These are phyloP conservation scores for Aphidius colemani DNA, from an alignment of 2,888 invertebrate species.

Conservation along the genomic window DNA sequence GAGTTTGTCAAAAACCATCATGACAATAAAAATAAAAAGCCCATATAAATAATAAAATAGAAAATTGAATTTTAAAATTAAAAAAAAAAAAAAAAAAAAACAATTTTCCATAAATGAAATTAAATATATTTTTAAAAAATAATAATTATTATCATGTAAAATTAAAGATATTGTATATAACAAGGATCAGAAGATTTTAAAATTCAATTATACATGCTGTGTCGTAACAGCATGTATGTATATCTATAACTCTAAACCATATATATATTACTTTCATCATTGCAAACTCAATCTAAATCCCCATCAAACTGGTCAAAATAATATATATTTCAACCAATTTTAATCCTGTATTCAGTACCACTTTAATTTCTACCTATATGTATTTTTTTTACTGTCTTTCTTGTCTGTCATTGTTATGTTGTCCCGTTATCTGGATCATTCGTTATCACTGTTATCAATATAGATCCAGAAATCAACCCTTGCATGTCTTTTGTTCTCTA, in stretches of 20 bases:
- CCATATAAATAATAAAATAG: not conserved
- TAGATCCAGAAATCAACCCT: slow-evolving; percentile 9
- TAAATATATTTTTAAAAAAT: not conserved
- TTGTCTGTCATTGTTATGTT: slow-evolving; percentile 10
- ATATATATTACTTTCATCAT: slow-evolving; percentile 4
- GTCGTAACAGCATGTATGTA: too few relatives aligned
- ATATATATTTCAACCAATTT: slow-evolving; percentile 32
- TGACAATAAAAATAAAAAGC: not conserved
- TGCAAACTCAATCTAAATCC: slow-evolving; percentile 34
- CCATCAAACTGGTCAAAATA: too few relatives aligned
- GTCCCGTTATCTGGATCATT: slow-evolving; percentile 18
- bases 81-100: too few relatives aligned
- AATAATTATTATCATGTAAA: not conserved
- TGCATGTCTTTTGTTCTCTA: too few relatives aligned
- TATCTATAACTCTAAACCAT: too few relatives aligned
- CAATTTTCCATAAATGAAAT: too few relatives aligned
- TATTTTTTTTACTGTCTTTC: slow-evolving; percentile 19
- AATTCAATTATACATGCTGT: slow-evolving; percentile 43
- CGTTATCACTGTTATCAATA: slow-evolving; percentile 21
- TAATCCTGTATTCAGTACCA: slow-evolving; percentile 24
- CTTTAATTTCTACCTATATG: not conserved
- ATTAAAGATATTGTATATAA: not conserved
- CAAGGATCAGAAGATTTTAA: slow-evolving; percentile 42
- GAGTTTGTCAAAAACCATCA: not conserved
- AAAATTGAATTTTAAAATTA: too few relatives aligned